Base-by-base conservation (phyloP, 1,140 invertebrate species). In the Trachymyrmex septentrionalis region DNA sequence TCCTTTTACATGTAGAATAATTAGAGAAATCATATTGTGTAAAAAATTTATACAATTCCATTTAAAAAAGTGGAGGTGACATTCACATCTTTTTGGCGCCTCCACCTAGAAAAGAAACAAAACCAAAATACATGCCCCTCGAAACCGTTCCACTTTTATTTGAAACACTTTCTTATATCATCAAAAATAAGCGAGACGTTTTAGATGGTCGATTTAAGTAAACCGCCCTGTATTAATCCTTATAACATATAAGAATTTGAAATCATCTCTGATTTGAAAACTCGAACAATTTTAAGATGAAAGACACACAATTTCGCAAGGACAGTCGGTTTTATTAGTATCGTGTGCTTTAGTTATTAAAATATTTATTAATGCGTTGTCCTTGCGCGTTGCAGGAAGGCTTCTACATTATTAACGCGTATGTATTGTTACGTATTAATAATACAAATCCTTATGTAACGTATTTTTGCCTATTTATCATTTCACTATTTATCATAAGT, bases 341-440 rank as follows among this genome's bases (percentile, higher is more conserved):
- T 3, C 44, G 21, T 27, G 38, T 2, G 6, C 16, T 77, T 61
- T 63, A 63, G 2, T 63, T 77, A 48, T 63, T 63, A 63, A 77
- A 63, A 76, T 16, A 76, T 76, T 76, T 76, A 61, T 76, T 76
- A 61, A 76, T 76, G 21, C 38, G 38, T 63, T 30, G 75, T 77
- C 38, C 57, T 77, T 77, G 73, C 55, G 14, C 6, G 7, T 38
- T 3, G 21, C 55, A 76, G 30, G 55, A 59, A 76, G 30, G 55
- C 73, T 76, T 30, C 38, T 59, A 34, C 34, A 76, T 76, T 76
- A 76, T 76, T 59, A 76, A 76, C 53, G n/a, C 61, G 55, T 75
- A 77, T 19, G 38, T 63, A 38, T 48, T 57, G 16, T 77, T 48
- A 63, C 21, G 16, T 48, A 48, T 63, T 16, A 38, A 77, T 61